Evolutionary conservation across 2,113 vertebrate genomes (phyloP), one percentile per base, ranked within the genome.

Genomic region (Tragelaphus scriptus): DNA sequence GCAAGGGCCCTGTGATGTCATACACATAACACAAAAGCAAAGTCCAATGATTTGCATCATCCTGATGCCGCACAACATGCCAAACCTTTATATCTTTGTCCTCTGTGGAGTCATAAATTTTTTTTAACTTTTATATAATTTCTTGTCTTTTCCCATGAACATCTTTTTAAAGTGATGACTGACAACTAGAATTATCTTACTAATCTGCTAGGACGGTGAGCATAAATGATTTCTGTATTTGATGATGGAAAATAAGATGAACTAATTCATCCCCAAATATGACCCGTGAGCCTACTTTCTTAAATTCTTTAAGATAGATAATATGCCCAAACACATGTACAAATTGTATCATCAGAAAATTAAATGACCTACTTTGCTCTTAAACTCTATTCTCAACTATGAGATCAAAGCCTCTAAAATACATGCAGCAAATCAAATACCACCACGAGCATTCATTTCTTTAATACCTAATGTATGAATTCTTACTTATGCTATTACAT

Each of bases 381-480:
- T 79, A 81, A 63, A 95, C 61, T 97, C 97, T 94, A 17, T 84
- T 90, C 96, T 97, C 47, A 95, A 88, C 91, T 82, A 94, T 13
- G 79, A 68, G 92, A 94, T 75, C 65, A 92, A 94, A 97, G 44
- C 53, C 95, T 98, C 96, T 44, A 11, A 95, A 95, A 47, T 68
- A 94, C 96, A 97, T 97, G 98, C 95, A 97, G 85, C 44, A 87
- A 93, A 91, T 61, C 96, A 86, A n/a, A 87, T 90, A 65, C 30
- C 56, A 85, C 91, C 86, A 56, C 81, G 80, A 56, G 53, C 75
- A 86, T 51, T 3, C 51, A 93, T 88, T 93, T 88, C 85, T 92
- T 81, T 92, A 36, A 21, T 32, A 59, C 30, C 96, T 97, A 96
- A 95, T 96, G 77, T 32, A 58, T 81, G 93, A 98, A 47, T 77